Evolutionary conservation across 2,797 vertebrate genomes (phyloP).

Genomic region (Anguilla pacifica): DNA sequence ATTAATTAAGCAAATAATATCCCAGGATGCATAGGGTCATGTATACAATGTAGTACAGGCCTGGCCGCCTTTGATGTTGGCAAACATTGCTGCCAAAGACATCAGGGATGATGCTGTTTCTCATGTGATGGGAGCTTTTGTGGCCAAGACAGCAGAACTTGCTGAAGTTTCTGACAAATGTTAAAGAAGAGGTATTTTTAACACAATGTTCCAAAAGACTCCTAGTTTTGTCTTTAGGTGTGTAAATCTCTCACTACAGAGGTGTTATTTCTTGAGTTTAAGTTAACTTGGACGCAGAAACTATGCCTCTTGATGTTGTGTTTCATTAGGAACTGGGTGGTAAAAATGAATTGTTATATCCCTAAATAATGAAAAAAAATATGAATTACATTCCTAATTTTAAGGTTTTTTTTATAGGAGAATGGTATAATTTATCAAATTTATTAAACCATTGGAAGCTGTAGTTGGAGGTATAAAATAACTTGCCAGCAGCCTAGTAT

Average conservation of each 20-base stretch:
- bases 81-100: neutral
- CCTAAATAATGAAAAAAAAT: too few relatives aligned
- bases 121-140: neutral
- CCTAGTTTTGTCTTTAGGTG: too few relatives aligned
- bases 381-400: too few relatives aligned
- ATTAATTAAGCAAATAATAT: neutral
- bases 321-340: too few relatives aligned
- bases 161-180: neutral
- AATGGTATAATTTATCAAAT: neutral
- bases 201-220: neutral
- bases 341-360: too few relatives aligned
- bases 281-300: too few relatives aligned
- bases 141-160: too few relatives aligned
- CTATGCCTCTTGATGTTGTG: too few relatives aligned
- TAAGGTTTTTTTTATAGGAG: neutral
- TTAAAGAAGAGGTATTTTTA: neutral
- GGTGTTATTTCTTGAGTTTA: too few relatives aligned
- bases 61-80: neutral
- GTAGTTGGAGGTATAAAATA: slow-evolving; percentile 4
- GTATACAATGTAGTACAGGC: neutral
- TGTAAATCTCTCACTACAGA: too few relatives aligned
- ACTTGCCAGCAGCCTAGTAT: neutral
- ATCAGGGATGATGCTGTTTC: neutral
- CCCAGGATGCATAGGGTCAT: neutral
- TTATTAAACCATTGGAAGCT: too few relatives aligned